Percentiles rank a stretch among this genome's conserved stretches.
Conservation (phyloP, 2,888 invertebrate genomes). For the Aleiodes testaceus region DNA sequence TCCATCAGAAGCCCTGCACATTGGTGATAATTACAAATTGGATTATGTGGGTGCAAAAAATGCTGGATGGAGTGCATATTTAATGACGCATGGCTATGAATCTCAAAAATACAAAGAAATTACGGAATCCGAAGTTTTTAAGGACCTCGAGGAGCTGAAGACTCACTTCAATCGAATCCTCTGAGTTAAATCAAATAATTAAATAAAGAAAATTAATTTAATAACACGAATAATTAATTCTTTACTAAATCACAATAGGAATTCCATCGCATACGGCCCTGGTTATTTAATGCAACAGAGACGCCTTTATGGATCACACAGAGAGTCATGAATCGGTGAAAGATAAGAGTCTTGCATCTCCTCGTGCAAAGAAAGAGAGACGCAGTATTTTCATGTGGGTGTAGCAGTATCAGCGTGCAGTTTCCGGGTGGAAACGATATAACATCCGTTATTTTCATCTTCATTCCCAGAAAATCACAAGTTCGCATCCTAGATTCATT, state of each 20-base stretch:
- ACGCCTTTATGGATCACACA: conserved; percentile 19
- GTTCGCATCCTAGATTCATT: not conserved
- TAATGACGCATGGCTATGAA: conserved; percentile 64
- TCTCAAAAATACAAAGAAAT: conserved; percentile 41
- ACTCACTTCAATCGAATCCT: conserved; percentile 53
- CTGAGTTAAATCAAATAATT: not conserved
- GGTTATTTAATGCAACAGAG: conserved; percentile 16
- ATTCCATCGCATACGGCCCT: conserved; percentile 21
- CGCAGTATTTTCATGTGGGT: conserved; percentile 18
- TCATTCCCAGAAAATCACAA: not conserved
- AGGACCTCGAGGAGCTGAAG: conserved; percentile 60
- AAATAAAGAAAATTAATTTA: not conserved
- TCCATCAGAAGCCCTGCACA: conserved; percentile 83
- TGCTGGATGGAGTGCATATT: conserved; percentile 84
- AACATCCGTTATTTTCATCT: conserved; percentile 16
- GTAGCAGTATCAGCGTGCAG: conserved; percentile 20
- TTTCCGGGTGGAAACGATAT: conserved; percentile 28
- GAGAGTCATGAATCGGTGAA: conserved; percentile 19
- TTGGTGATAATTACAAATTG: conserved; percentile 84
- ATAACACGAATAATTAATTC: not conserved
- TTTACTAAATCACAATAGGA: not conserved
- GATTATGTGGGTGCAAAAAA: conserved; percentile 86
- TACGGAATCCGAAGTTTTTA: conserved; percentile 51
- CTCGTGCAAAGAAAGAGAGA: not conserved
- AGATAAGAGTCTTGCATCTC: conserved; percentile 33